Evolutionary conservation across 2,888 invertebrate genomes (phyloP).

Genomic region (Euzophera pinguis): DNA sequence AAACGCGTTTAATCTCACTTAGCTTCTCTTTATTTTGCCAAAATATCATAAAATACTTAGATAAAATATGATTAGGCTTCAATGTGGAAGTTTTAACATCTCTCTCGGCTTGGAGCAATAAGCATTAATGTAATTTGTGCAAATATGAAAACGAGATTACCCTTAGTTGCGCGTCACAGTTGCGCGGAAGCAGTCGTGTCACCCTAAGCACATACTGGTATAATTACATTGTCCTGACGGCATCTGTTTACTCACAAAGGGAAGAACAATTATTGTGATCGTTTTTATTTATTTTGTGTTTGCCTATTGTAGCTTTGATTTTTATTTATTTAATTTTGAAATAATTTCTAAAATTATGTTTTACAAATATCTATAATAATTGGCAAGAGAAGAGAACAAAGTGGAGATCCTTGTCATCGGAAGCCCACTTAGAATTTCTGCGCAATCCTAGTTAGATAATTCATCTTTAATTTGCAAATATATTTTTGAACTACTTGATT

Average conservation of each 20-base stretch:
- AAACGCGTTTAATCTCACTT: not conserved
- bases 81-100: constrained; percentile 35
- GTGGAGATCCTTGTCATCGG: no score
- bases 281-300: constrained; percentile 7
- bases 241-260: constrained; percentile 32
- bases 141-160: constrained; percentile 67
- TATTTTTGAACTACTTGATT: no score
- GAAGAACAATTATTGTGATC: constrained; percentile 19
- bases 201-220: constrained; percentile 43
- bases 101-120: constrained; percentile 47
- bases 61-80: constrained; percentile 20
- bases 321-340: not conserved
- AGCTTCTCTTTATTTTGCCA: not conserved
- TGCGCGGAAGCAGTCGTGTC: constrained; percentile 34
- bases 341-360: no score
- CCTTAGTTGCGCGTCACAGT: constrained; percentile 56
- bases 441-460: no score
- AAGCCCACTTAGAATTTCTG: no score
- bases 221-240: constrained; percentile 51
- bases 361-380: no score
- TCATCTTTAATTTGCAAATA: no score
- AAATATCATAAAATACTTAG: no score
- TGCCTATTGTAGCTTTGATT: not conserved
- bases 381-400: no score
- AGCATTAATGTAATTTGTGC: constrained; percentile 68